Evolutionary conservation across 2,797 vertebrate species (phyloP).

Genomic region (Aeoliscus strigatus): DNA sequence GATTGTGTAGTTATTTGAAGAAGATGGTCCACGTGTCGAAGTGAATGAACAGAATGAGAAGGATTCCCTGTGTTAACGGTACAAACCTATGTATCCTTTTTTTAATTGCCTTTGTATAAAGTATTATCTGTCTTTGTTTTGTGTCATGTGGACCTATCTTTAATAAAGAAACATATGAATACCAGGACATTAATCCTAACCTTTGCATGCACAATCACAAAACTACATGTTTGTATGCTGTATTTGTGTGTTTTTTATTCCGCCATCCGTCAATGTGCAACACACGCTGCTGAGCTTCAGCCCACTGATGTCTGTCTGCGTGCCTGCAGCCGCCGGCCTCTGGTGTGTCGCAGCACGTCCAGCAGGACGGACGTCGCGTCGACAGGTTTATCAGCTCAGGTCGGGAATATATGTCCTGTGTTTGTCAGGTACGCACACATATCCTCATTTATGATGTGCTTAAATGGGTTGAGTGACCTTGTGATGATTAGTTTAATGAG

Average conservation of each 20-base stretch:
- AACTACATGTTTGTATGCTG: constrained; percentile 1
- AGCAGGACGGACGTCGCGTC: too few species aligned
- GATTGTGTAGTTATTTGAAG: too few species aligned
- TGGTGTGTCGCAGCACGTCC: constrained; percentile 35
- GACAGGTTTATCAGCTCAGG: constrained; percentile 30
- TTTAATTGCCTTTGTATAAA: too few species aligned
- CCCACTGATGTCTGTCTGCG: constrained; percentile 42
- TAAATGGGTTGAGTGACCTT: not conserved
- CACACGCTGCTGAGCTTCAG: constrained; percentile 19
- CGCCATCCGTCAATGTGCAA: not conserved
- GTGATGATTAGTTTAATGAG: not conserved
- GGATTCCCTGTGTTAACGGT: too few species aligned
- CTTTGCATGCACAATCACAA: not conserved
- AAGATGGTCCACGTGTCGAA: too few species aligned
- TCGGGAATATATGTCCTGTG: constrained; percentile 4
- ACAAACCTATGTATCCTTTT: too few species aligned
- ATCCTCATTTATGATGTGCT: not conserved
- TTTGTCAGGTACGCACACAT: constrained; percentile 2
- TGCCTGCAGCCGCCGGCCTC: constrained; percentile 39
- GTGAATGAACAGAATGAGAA: too few species aligned
- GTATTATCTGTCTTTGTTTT: too few species aligned
- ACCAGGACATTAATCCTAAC: too few species aligned
- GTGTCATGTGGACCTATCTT: too few species aligned
- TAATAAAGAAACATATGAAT: too few species aligned
- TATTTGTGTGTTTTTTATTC: constrained; percentile 11